Base-by-base conservation (phyloP, 2,888 invertebrate species). In the Lepidocyrtinus sp. region DNA sequence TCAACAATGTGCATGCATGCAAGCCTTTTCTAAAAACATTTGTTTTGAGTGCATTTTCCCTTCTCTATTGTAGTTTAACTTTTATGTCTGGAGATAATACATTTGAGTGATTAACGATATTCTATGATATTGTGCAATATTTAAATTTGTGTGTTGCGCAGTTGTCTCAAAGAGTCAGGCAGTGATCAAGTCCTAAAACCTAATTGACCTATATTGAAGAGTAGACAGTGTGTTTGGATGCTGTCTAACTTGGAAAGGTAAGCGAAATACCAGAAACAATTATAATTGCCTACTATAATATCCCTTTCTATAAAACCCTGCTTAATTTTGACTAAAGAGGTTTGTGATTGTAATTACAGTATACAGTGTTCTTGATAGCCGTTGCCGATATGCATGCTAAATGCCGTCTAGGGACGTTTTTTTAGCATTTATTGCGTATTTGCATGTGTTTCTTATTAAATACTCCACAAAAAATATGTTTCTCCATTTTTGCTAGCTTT, bases 121-220 rank as follows among this genome's bases (percentile, higher is more conserved):
- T 36, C 12, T 36, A 36, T 67, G 15, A 64, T 61, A 68, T 75
- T 75, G 75, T 75, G 75, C 75, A 75, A 68, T 75, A 75, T 75
- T 75, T 75, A 24, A 68, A 68, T 75, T 68, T 75, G 68, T 75
- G 67, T 75, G 62, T 75, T 75, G 62, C 68, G 62, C 75, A 75
- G 75, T 75, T 75, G 5, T n/a, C n/a, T n/a, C n/a, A n/a, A n/a
- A 36, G 36, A 36, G 75, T 65, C 36, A 65, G 65, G 26, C 65
- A 65, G 65, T 65, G 26, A 75, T 46, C 75, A 75, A 69, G 75
- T 69, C 68, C 62, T 75, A 68, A 36, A 67, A 75, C 62, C 75
- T 75, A 75, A 75, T 68, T 75, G 75, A 75, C 75, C 75, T 75
- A 68, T 36, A 68, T 62, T 75, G 75, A 75, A 67, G 75, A 62